These are phyloP conservation scores for Mobula hypostoma DNA, from an alignment of 2,113 vertebrate species.

Conservation along the genomic window DNA sequence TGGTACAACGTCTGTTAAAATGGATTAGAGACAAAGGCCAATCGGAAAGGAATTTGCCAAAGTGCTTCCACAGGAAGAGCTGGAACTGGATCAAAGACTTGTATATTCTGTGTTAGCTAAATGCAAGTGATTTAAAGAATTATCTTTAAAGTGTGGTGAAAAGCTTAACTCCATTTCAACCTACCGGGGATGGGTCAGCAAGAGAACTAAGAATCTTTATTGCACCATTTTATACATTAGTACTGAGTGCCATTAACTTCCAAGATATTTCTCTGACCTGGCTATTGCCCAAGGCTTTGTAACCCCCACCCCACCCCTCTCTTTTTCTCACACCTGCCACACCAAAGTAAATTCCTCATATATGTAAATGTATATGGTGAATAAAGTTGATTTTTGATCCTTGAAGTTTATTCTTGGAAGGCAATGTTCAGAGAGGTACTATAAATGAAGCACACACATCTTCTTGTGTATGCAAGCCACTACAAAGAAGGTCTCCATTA, in stretches of 20 bases:
- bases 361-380: too few relatives aligned
- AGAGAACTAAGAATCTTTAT: not conserved
- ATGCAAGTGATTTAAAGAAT: not conserved
- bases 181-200: not conserved
- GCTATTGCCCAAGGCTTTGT: not conserved
- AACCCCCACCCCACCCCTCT: too few relatives aligned
- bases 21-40: not conserved
- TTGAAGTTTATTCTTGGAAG: too few relatives aligned
- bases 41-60: not conserved
- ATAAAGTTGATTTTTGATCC: too few relatives aligned
- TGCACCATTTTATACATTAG: not conserved
- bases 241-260: not conserved
- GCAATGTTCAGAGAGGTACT: not conserved
- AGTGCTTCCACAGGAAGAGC: constrained; percentile 19
- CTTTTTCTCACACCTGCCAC: not conserved
- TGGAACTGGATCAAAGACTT: not conserved
- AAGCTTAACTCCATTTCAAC: not conserved
- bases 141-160: not conserved
- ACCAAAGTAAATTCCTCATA: too few relatives aligned
- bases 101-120: not conserved
- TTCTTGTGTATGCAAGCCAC: not conserved
- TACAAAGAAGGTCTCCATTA: not conserved
- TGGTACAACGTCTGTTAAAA: not conserved
- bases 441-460: not conserved
- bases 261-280: too few relatives aligned